Evolutionary conservation across 2,797 vertebrate species (phyloP).

Genomic region (Falco columbarius): DNA sequence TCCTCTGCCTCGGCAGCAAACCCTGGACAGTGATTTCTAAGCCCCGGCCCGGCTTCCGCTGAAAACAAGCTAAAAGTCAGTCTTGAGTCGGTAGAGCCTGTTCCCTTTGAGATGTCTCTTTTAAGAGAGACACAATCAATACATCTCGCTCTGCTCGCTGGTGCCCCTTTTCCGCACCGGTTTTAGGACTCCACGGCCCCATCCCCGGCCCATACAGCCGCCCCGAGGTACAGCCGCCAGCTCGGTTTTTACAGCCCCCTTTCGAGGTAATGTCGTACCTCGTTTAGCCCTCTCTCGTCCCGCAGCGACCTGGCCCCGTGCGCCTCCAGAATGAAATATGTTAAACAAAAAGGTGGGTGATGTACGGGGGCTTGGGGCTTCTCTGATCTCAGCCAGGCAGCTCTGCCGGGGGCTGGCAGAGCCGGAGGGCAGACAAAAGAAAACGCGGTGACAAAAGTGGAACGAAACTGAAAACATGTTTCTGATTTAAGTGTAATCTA

Average conservation of each 20-base stretch:
- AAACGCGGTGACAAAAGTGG: background rate
- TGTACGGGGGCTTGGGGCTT: rapidly evolving
- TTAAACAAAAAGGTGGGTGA: background rate
- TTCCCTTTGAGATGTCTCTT: background rate
- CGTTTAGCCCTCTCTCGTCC: background rate
- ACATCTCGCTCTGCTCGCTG: background rate
- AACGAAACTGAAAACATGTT: background rate
- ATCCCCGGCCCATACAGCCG: background rate
- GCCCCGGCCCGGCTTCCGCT: background rate
- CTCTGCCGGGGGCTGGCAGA: background rate
- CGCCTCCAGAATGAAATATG: rapidly evolving
- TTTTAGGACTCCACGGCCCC: background rate
- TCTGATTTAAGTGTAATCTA: background rate
- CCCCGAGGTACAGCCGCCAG: background rate
- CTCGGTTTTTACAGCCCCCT: background rate
- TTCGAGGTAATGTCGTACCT: background rate
- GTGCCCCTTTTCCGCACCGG: background rate
- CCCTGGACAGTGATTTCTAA: background rate
- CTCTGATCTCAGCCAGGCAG: background rate
- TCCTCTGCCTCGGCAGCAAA: background rate
- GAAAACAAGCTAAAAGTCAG: background rate
- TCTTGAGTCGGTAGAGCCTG: background rate
- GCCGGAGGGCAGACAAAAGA: background rate
- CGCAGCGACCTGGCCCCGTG: background rate
- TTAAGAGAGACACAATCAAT: background rate